Conservation (phyloP, 2,888 invertebrate genomes). For the Pollenia angustigena region DNA sequence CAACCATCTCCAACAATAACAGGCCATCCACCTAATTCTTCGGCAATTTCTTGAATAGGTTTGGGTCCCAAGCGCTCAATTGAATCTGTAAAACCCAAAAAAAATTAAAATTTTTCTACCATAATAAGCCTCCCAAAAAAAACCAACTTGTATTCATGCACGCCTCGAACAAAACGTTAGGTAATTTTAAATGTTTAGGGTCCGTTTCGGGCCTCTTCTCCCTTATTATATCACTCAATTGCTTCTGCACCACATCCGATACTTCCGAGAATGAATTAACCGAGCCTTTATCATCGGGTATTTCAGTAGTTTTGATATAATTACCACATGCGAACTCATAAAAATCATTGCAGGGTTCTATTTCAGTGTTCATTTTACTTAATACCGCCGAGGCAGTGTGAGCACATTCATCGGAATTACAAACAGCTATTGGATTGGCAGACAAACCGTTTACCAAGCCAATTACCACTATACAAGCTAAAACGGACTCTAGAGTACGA, state of each 20-base stretch:
- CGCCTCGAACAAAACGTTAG: constrained; percentile 84
- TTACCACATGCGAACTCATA: constrained; percentile 91
- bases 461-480: constrained; percentile 86
- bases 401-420: constrained; percentile 91
- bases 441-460: constrained; percentile 86
- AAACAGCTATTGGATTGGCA: constrained; percentile 84
- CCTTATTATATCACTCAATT: constrained; percentile 83
- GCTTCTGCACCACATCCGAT: constrained; percentile 84
- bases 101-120: not conserved
- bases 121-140: not conserved
- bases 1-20: constrained; percentile 91
- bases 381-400: constrained; percentile 89
- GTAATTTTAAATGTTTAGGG: constrained; percentile 83
- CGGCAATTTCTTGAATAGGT: constrained; percentile 90
- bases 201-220: constrained; percentile 81
- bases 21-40: constrained; percentile 96
- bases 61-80: constrained; percentile 92
- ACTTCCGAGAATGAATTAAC: constrained; percentile 84
- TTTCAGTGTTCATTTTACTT: constrained; percentile 87
- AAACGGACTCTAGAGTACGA: constrained; percentile 86
- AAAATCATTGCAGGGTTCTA: constrained; percentile 91
- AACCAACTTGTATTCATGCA: constrained; percentile 85
- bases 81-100: constrained; percentile 85
- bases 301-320: constrained; percentile 88
- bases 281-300: constrained; percentile 88